Conservation (phyloP, 2,888 invertebrate species). For the Thera britannica region DNA sequence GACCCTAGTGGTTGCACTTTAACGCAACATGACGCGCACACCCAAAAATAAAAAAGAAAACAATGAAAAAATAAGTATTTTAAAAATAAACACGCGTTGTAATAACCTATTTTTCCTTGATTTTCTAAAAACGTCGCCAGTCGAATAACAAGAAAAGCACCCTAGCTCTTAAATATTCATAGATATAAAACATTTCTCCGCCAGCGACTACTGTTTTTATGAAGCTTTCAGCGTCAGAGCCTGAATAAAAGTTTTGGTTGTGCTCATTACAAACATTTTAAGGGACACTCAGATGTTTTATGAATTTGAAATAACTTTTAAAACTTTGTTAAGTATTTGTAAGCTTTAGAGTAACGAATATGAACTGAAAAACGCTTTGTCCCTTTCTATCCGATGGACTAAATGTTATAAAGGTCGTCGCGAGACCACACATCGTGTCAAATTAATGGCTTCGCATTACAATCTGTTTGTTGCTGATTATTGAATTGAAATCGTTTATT, state of each 20-base stretch:
- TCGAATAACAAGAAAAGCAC: not conserved
- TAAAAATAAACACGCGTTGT: not conserved
- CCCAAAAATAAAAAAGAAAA: not conserved
- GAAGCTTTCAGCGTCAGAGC: slow-evolving; percentile 12
- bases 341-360: not conserved
- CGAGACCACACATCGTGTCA: too few relatives aligned
- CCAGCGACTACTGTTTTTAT: slow-evolving; percentile 10
- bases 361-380: not conserved
- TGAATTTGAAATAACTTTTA: slow-evolving; percentile 15
- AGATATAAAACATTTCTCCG: slow-evolving; percentile 9
- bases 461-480: too few relatives aligned
- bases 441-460: too few relatives aligned
- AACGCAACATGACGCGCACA: too few relatives aligned
- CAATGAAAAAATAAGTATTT: not conserved
- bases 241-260: slow-evolving; percentile 18
- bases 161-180: slow-evolving; percentile 19
- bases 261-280: slow-evolving; percentile 17
- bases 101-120: not conserved
- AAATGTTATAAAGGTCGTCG: too few relatives aligned
- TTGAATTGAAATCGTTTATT: too few relatives aligned
- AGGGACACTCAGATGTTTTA: slow-evolving; percentile 6
- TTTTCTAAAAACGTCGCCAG: not conserved
- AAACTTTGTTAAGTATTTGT: not conserved
- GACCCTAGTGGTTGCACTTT: too few relatives aligned
- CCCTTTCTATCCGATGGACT: not conserved